Base-by-base conservation (phyloP, 1,140 invertebrate species). In the Augochlora pura region DNA sequence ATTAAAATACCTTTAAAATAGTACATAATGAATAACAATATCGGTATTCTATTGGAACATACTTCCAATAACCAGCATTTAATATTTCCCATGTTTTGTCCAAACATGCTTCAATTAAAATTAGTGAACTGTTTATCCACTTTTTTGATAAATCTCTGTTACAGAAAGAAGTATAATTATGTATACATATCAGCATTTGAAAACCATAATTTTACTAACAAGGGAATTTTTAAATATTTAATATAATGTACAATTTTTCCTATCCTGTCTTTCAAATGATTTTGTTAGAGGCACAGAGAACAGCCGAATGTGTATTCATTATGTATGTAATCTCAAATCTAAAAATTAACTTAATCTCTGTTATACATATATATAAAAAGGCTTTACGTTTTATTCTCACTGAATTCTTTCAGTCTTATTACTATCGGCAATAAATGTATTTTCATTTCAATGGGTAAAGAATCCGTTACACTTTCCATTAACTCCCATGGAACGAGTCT, bases 61-160 rank as follows among this genome's bases (percentile, higher is more conserved):
- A 94, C 93, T 96, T 97, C 96, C 97, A 98, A 87, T 97, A 95
- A 0, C 97, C 97, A 63, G 96, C 96, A 92, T 98, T 97, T 18
- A 98, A 93, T 85, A 94, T 93, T 91, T 98, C 97, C 95, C 97
- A 97, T 82, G 94, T 94, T 87, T 94, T 94, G 91, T 97, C 96
- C 62, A 97, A 91, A 72, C 97, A 93, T 49, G 94, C 94, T 87
- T 95, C 92, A 38, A 94, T 85, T 82, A 91, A 83, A 80, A 91
- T 90, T 67, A 90, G 81, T 27, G 90, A 82, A 86, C 91, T 91
- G 21, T 92, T 84, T 70, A 91, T 73, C 87, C 86, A 91, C 66
- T 80, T 39, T 67, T 27, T 52, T 67, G 77, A 27, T 10, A 38
- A 54, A 38, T 77, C 52, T 64, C 90, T 89, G 83, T 67, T 63